Percentiles rank a stretch among this genome's conserved stretches.
Conservation (phyloP, 2,113 vertebrate species). For the Cyphomyrus discorhynchus region DNA sequence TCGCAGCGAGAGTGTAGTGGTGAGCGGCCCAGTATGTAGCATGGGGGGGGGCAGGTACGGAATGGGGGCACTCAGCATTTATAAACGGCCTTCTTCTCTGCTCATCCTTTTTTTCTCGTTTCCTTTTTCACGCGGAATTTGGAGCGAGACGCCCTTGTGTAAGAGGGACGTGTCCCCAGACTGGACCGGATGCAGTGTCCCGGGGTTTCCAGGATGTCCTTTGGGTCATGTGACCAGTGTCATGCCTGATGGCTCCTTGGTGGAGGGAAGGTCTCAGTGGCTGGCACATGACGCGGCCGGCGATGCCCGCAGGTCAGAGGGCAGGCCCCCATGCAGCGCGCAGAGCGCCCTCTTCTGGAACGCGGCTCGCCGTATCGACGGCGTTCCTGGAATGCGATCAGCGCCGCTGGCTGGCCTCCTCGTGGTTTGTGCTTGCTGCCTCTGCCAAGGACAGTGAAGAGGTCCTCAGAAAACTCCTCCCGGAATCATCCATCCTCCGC, state of each 20-base stretch:
- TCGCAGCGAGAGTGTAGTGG: background rate
- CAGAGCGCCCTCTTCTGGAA: background rate
- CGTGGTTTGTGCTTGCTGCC: background rate
- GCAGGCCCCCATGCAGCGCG: background rate
- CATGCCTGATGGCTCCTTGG: background rate
- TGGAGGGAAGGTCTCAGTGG: background rate
- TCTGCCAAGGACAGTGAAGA: slow-evolving; percentile 39
- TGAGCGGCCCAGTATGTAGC: background rate
- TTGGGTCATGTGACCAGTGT: background rate
- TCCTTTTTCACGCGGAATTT: background rate
- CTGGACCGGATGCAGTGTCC: background rate
- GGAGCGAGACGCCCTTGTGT: background rate
- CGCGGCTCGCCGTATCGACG: background rate
- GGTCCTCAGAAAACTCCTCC: slow-evolving; percentile 35
- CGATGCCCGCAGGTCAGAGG: background rate
- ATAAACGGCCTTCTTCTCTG: background rate
- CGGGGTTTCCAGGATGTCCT: background rate
- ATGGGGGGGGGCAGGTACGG: background rate
- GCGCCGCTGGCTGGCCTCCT: background rate
- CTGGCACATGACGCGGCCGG: background rate
- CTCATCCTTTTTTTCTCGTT: background rate
- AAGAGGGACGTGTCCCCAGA: background rate
- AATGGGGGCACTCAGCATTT: background rate
- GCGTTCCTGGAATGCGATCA: background rate
- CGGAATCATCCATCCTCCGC: slow-evolving; percentile 34